phyloP scores from a whole-genome alignment of 92 coral and sea anemone genomes.

The Zoanthus sociatus region DNA sequence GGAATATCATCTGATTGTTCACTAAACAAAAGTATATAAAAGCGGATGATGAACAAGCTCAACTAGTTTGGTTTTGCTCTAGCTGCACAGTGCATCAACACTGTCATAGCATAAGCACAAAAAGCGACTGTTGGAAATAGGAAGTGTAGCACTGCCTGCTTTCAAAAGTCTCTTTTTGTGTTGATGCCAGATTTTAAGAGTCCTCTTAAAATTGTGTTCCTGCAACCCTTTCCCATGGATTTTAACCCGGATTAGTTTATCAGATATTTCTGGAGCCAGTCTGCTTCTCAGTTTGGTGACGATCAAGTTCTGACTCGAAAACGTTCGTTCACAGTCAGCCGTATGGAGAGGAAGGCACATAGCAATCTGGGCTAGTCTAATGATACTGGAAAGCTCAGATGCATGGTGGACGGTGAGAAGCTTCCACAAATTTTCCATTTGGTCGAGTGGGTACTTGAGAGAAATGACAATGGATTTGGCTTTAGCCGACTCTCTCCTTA shows the following conservation, averaged over 20 bases:
- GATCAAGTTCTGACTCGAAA: not conserved
- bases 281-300: constrained; percentile 4
- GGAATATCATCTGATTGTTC: too few relatives aligned
- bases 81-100: too few relatives aligned
- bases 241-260: not conserved
- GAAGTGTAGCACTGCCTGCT: not conserved
- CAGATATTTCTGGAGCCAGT: constrained; percentile 27
- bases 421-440: not conserved
- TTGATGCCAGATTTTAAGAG: constrained; percentile 4
- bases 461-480: not conserved
- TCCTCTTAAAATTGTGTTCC: constrained; percentile 16
- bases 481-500: too few relatives aligned
- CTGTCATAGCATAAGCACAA: too few relatives aligned
- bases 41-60: too few relatives aligned
- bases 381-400: not conserved
- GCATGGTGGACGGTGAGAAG: constrained; percentile 28
- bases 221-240: constrained; percentile 20
- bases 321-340: not conserved
- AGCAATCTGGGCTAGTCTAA: constrained; percentile 4
- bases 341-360: constrained; percentile 20
- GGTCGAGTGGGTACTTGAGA: constrained; percentile 49
- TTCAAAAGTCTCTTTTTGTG: constrained; percentile 13
- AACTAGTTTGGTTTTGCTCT: too few relatives aligned
- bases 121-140: too few relatives aligned
- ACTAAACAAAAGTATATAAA: too few relatives aligned